phyloP scores from a whole-genome alignment of 2,888 invertebrate species.

The Oligia latruncula region DNA sequence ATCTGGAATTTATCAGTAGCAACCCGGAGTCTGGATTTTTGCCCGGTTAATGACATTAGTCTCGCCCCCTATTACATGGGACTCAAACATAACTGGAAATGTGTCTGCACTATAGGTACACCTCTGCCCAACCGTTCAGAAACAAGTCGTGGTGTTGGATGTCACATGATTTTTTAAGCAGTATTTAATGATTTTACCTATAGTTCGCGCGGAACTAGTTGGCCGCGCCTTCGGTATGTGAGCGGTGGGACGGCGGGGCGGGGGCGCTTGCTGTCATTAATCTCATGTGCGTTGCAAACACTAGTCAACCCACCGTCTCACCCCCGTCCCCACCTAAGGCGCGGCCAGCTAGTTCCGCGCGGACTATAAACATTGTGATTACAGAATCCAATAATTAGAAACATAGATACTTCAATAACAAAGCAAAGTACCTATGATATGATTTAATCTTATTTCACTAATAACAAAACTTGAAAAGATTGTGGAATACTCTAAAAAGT shows the following conservation, averaged over 20 bases:
- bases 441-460: background rate
- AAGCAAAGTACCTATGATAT: background rate
- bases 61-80: too few relatives aligned
- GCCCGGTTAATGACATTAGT: background rate
- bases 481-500: background rate
- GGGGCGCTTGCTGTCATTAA: too few relatives aligned
- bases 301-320: too few relatives aligned
- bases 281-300: too few relatives aligned
- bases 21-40: background rate
- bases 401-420: background rate
- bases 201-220: too few relatives aligned
- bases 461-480: background rate
- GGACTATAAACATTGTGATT: background rate
- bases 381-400: background rate
- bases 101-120: too few relatives aligned
- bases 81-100: too few relatives aligned
- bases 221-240: too few relatives aligned
- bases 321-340: too few relatives aligned
- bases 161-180: background rate
- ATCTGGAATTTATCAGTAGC: background rate
- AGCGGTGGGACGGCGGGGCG: too few relatives aligned
- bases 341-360: too few relatives aligned
- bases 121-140: too few relatives aligned
- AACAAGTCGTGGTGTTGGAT: background rate
- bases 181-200: background rate